A percentile compares a stretch with the other conserved stretches of the same genome.
Conservation (phyloP, 2,113 vertebrate genomes). For the Plecotus auritus region DNA sequence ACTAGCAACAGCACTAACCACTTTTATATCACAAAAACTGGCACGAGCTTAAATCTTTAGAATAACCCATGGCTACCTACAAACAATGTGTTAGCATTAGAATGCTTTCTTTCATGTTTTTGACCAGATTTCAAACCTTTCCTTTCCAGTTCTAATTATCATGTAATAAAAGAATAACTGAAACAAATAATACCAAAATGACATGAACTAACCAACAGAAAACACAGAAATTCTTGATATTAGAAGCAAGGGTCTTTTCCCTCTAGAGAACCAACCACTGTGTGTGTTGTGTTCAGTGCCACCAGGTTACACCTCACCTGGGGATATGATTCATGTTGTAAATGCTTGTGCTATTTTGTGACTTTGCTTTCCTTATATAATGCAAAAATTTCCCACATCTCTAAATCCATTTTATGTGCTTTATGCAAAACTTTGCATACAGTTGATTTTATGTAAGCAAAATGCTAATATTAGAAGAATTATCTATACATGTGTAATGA, state of each 20-base stretch:
- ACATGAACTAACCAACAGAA: neutral
- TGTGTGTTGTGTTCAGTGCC: neutral
- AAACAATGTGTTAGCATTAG: neutral
- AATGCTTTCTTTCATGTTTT: neutral
- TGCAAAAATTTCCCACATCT: neutral
- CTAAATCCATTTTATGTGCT: constrained; percentile 18
- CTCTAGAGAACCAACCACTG: no score
- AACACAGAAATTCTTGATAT: neutral
- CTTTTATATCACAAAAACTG: neutral
- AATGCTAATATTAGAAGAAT: neutral
- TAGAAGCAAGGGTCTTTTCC: neutral
- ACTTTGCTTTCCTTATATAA: constrained; percentile 23
- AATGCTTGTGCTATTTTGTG: neutral
- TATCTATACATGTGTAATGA: neutral
- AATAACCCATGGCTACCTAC: neutral
- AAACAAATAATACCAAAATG: neutral
- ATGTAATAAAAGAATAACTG: neutral
- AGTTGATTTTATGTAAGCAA: neutral
- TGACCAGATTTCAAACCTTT: constrained; percentile 3
- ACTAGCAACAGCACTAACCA: neutral
- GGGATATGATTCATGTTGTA: neutral
- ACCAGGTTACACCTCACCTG: neutral
- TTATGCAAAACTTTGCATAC: neutral
- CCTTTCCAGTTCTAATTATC: constrained; percentile 20
- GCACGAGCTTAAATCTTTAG: neutral